phyloP scores from a whole-genome alignment of 2,888 invertebrate genomes.

The Miltochrista miniata region DNA sequence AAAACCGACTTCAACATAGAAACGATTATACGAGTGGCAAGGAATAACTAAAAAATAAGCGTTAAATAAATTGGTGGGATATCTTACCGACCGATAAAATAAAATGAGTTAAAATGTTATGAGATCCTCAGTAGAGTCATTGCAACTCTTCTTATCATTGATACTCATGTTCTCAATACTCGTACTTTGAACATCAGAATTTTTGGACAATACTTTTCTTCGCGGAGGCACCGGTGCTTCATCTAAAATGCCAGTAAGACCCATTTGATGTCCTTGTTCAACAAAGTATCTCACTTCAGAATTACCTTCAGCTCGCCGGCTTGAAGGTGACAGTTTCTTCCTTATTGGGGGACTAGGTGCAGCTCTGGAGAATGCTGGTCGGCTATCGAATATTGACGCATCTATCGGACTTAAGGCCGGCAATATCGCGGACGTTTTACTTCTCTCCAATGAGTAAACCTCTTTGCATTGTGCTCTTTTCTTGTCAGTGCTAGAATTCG shows the following conservation, averaged over 20 bases:
- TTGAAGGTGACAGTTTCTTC: conserved; percentile 64
- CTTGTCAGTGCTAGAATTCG: conserved; percentile 31
- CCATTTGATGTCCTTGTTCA: conserved; percentile 58
- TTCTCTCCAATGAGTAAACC: conserved; percentile 63
- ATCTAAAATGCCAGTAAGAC: conserved; percentile 63
- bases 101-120: conserved; percentile 62
- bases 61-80: conserved; percentile 42
- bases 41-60: conserved; percentile 16
- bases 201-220: conserved; percentile 68
- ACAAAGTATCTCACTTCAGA: conserved; percentile 51
- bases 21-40: conserved; percentile 23
- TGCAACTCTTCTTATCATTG: conserved; percentile 32
- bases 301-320: conserved; percentile 45
- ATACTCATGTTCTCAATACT: conserved; percentile 31
- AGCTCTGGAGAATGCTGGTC: conserved; percentile 64
- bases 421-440: conserved; percentile 68
- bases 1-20: not conserved
- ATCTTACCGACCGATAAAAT: not conserved
- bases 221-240: conserved; percentile 67
- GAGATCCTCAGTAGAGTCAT: conserved; percentile 63
- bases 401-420: conserved; percentile 55
- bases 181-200: conserved; percentile 37
- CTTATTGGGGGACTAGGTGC: conserved; percentile 78
- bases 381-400: conserved; percentile 70
- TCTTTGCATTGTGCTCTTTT: conserved; percentile 43